These are phyloP conservation scores for Gallinago undulata DNA, from an alignment of 2,113 vertebrate genomes.

Conservation along the genomic window DNA sequence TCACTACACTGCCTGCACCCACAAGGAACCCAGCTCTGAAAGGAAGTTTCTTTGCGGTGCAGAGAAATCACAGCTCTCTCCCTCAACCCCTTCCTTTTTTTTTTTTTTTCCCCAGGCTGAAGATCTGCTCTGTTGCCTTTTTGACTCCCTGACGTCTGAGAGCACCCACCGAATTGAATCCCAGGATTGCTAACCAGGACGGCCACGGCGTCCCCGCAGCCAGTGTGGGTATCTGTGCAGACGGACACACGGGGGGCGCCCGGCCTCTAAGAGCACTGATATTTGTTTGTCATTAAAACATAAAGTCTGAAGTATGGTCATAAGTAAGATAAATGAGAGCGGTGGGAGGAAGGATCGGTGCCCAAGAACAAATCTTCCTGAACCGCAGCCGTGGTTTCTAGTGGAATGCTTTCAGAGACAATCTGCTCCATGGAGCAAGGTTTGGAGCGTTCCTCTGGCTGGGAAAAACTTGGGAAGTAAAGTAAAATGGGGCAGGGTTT, in stretches of 20 bases:
- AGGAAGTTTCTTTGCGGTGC: not conserved
- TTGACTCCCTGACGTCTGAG: conserved; percentile 65
- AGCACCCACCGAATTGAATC: conserved; percentile 33
- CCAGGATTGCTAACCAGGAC: not conserved
- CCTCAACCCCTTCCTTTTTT: not conserved
- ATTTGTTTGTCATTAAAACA: conserved; percentile 29
- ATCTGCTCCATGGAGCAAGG: not conserved
- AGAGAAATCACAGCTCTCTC: not conserved
- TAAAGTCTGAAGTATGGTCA: not conserved
- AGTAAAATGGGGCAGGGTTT: not conserved
- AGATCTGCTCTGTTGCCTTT: conserved; percentile 71
- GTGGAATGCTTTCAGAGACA: not conserved
- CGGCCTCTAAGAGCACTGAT: not conserved
- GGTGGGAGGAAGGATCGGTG: not conserved
- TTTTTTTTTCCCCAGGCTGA: conserved; percentile 55
- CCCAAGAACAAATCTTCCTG: not conserved
- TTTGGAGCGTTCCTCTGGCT: not conserved
- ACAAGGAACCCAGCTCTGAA: not conserved
- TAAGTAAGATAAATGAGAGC: not conserved
- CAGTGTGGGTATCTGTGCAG: not conserved
- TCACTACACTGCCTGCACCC: not conserved
- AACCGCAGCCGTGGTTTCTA: rapidly evolving
- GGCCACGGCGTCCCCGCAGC: not conserved
- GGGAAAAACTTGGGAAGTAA: not conserved
- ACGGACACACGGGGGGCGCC: not conserved